A percentile compares a stretch with the other conserved stretches of the same genome.
phyloP scores from a whole-genome alignment of 1,140 invertebrate genomes.

The Drosophila subobscura region DNA sequence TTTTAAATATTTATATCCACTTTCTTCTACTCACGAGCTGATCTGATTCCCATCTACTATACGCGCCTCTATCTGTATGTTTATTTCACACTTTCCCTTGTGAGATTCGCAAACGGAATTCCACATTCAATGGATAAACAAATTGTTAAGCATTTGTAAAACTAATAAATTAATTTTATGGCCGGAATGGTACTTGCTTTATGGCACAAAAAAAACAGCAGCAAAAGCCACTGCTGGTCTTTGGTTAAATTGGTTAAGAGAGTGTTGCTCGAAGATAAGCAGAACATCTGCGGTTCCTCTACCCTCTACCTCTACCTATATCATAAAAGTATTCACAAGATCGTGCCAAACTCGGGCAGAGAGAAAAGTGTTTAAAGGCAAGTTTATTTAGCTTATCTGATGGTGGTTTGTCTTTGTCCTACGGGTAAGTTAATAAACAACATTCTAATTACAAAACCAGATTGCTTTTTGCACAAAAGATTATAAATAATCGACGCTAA shows the following conservation, averaged over 20 bases:
- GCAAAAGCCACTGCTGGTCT: conserved; percentile 14
- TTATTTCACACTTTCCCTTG: conserved; percentile 44
- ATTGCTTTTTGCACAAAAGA: background rate
- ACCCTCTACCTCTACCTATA: background rate
- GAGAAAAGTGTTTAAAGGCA: conserved; percentile 24
- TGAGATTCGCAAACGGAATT: conserved; percentile 18
- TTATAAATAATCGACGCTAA: background rate
- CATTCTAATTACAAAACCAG: conserved; percentile 35
- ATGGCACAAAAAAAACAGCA: conserved; percentile 29
- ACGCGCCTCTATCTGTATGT: conserved; percentile 3
- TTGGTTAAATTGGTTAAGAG: conserved; percentile 15
- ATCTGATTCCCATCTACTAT: background rate
- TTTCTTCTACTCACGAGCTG: conserved; percentile 11
- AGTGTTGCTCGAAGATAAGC: conserved; percentile 30
- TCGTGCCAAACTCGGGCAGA: conserved; percentile 1
- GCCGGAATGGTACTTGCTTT: conserved; percentile 41
- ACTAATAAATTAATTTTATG: conserved; percentile 71
- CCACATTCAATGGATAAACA: conserved; percentile 43
- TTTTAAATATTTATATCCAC: conserved; percentile 26
- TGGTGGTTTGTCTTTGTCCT: conserved; percentile 6
- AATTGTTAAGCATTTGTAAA: conserved; percentile 60
- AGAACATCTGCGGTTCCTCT: conserved; percentile 21
- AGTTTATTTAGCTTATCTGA: conserved; percentile 1
- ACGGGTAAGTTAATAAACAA: conserved; percentile 28
- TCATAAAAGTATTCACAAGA: conserved; percentile 22